Evolutionary conservation across 2,113 vertebrate species (phyloP).

Genomic region (Rhipidura dahli): DNA sequence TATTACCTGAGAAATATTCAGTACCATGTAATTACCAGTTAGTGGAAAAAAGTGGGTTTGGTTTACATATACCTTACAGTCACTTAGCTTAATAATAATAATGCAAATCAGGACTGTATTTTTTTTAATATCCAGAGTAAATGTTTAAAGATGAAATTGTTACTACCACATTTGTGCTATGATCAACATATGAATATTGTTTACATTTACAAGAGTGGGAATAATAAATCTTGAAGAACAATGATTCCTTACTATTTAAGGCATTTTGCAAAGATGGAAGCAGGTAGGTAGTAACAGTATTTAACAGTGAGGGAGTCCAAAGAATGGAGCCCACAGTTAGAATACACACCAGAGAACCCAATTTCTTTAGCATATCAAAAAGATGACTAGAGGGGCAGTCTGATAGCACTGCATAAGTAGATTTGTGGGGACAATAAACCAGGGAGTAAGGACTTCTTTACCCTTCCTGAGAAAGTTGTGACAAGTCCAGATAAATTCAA

Average conservation of each 20-base stretch:
- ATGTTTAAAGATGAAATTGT: neutral
- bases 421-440: neutral
- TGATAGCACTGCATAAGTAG: neutral
- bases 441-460: neutral
- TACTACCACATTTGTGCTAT: neutral
- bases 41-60: conserved; percentile 15
- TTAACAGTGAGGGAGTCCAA: neutral
- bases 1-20: conserved; percentile 11
- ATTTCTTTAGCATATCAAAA: neutral
- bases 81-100: neutral
- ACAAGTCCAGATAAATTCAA: neutral
- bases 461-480: neutral
- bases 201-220: neutral
- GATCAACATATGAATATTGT: neutral
- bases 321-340: neutral
- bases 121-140: neutral
- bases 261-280: neutral
- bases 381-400: neutral
- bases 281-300: neutral
- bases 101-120: neutral
- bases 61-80: neutral
- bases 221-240: neutral
- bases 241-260: neutral
- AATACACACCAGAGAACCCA: neutral
- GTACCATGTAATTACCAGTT: conserved; percentile 1